phyloP scores from a whole-genome alignment of 2,113 vertebrate species.

The Castor canadensis region DNA sequence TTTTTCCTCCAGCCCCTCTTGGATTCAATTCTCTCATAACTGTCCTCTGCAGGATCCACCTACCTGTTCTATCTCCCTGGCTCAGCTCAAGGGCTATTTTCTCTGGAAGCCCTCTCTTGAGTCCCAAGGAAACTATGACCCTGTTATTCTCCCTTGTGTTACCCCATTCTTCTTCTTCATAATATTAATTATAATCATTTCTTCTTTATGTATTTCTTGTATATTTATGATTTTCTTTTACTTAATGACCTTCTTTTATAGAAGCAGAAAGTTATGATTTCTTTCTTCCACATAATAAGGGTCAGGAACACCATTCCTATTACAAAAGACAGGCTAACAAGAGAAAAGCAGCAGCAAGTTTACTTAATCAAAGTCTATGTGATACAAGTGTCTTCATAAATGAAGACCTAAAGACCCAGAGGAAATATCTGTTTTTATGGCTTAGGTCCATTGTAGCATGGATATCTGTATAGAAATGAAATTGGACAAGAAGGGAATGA shows the following conservation, averaged over 20 bases:
- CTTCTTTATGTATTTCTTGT: background rate
- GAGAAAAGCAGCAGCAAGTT: background rate
- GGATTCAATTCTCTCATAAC: rapidly evolving
- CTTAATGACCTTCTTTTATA: background rate
- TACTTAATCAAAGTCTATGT: background rate
- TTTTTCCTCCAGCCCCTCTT: background rate
- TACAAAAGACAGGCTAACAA: background rate
- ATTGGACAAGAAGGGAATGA: background rate
- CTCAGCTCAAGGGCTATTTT: background rate
- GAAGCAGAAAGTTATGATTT: background rate
- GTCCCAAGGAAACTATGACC: background rate
- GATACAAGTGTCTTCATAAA: background rate
- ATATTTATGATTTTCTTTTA: background rate
- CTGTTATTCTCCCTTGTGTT: background rate
- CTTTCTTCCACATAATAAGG: background rate
- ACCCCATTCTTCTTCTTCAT: background rate
- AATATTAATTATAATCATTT: background rate
- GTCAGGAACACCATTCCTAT: background rate
- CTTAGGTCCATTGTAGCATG: background rate
- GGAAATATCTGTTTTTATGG: background rate
- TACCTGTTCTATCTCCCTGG: background rate
- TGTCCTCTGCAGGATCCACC: background rate
- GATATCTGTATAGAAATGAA: background rate
- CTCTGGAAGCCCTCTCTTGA: background rate
- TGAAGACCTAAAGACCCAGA: background rate